Percentiles rank a stretch among this genome's conserved stretches.
These are phyloP conservation scores for Heterodera filipjevi DNA, from an alignment of 2,888 invertebrate species.

Conservation along the genomic window DNA sequence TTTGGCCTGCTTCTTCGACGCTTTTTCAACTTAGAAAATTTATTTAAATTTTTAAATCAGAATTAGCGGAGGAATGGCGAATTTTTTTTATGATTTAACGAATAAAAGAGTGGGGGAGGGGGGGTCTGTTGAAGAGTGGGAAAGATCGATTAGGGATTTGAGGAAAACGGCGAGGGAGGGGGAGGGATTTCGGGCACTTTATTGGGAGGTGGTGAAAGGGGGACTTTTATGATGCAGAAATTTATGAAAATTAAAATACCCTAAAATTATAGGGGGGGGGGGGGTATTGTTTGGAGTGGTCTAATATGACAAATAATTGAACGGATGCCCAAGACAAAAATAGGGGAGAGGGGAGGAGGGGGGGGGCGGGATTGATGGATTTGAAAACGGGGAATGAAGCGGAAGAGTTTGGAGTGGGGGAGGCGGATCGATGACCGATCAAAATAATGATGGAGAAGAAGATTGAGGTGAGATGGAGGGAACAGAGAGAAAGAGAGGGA, in stretches of 20 bases:
- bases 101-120: neutral
- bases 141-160: neutral
- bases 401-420: neutral
- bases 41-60: no score
- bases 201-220: no score
- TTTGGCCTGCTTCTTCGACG: neutral
- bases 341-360: neutral
- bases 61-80: no score
- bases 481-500: neutral
- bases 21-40: neutral
- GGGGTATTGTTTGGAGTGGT: neutral
- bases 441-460: neutral
- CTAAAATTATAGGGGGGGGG: no score
- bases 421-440: constrained; percentile 1
- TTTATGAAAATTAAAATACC: no score
- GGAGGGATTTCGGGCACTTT: neutral
- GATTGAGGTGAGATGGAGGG: neutral
- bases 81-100: neutral
- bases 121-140: neutral
- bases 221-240: no score
- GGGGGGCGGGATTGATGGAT: neutral
- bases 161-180: neutral
- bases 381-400: neutral
- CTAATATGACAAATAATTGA: neutral
- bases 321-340: neutral